Base-by-base conservation (phyloP, 2,888 invertebrate genomes). In the Plutella xylostella region DNA sequence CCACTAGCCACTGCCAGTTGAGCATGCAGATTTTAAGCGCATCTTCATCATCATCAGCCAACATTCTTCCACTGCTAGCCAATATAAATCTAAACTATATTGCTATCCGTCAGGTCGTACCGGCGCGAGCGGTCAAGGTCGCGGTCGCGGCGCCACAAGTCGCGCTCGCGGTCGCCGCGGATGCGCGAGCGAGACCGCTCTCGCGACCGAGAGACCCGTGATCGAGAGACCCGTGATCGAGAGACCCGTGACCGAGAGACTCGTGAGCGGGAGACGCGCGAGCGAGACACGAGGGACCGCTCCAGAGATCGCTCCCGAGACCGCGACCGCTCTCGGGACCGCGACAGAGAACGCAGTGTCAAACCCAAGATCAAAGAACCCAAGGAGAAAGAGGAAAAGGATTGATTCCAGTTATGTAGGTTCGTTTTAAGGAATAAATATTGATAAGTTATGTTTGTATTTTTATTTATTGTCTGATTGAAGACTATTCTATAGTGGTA, bases 301-400 rank as follows among this genome's bases (percentile, higher is more conserved):
- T 89, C 45, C 88, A 89, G 1, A 9, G 25, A 25, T 9, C 25
- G 25, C 6, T 25, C 25, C 85, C 91, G 1, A 79, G 90, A 38
- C 90, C 90, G 4, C 86, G 90, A 25, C 25, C 25, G 25, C 25
- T 25, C 25, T 5, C 5, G 9, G 25, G 86, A 85, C 6, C 68
- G 82, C 22, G 45, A 20, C 2, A 37, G 41, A 18, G 52, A 54
- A 7, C 83, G 87, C 47, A 85, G 82, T 52, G 75, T 82, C 50
- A 87, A 87, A 43, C 85, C 87, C 46, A 87, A 87, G 60, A 69
- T 73, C n/a, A 77, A 80, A 54, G 75, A 77, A 39, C 39, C 51
- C 14, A 89, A 93, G 60, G 89, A 92, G 31, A 90, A 92, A 55
- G 92, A 92, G 49, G 92, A 92, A 31, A 89, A 89, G 40, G 89